Percentiles rank a stretch among this genome's conserved stretches.
Evolutionary conservation across 2,888 invertebrate species (phyloP).

Genomic region (Quadroppia sp.): DNA sequence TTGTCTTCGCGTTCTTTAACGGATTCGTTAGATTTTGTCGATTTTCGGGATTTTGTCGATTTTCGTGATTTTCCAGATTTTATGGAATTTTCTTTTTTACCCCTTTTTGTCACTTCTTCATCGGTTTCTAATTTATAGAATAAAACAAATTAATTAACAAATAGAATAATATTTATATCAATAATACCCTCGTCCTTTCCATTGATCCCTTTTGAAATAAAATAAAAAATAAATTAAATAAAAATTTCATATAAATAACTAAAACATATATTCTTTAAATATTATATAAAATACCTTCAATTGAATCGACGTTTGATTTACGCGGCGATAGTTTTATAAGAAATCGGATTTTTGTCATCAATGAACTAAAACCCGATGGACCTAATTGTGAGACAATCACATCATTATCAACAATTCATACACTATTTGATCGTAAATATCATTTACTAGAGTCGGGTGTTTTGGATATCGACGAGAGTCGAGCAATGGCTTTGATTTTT

Average conservation of each 20-base stretch:
- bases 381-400: no score
- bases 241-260: not conserved
- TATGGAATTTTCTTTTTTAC: not conserved
- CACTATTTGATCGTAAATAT: not conserved
- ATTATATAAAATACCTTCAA: no score
- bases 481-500: conserved; percentile 4
- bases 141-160: not conserved
- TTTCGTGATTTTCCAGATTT: conserved; percentile 1
- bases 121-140: not conserved
- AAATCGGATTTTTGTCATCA: conserved; percentile 19
- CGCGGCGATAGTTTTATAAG: conserved; percentile 13
- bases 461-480: not conserved
- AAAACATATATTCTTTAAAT: no score
- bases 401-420: no score
- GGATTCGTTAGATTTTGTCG: no score
- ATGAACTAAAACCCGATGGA: not conserved
- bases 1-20: not conserved
- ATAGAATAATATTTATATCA: not conserved
- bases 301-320: not conserved
- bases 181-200: not conserved
- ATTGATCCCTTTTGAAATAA: not conserved
- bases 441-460: conserved; percentile 5
- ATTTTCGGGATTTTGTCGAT: not conserved
- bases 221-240: not conserved
- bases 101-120: not conserved